A percentile compares a stretch with the other conserved stretches of the same genome.
phyloP scores from a whole-genome alignment of 2,888 invertebrate species.

The Apeira syringaria region DNA sequence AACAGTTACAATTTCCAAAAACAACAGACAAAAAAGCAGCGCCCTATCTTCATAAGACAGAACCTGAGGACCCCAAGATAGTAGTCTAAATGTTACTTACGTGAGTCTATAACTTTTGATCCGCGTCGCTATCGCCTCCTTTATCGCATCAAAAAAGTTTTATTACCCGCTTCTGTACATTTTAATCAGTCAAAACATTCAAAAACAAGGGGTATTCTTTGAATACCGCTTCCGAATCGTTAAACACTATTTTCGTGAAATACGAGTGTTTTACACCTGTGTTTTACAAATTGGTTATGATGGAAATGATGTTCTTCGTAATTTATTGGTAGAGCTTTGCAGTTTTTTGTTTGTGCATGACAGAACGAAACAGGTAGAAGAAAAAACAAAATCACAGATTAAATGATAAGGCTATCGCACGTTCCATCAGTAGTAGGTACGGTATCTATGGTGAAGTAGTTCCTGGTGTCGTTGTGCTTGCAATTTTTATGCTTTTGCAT shows the following conservation, averaged over 20 bases:
- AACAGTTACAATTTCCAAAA: constrained; percentile 66
- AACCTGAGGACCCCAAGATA: constrained; percentile 31
- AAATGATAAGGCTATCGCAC: constrained; percentile 10
- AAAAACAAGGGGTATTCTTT: constrained; percentile 59
- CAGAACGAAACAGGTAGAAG: not conserved
- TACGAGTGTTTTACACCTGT: constrained; percentile 42
- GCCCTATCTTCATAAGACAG: constrained; percentile 56
- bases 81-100: constrained; percentile 69
- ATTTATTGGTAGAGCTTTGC: constrained; percentile 7
- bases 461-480: no score
- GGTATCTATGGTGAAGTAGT: no score
- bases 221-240: constrained; percentile 71
- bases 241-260: constrained; percentile 60
- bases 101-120: constrained; percentile 70
- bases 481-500: no score
- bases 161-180: constrained; percentile 74
- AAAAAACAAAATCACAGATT: not conserved
- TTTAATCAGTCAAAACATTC: constrained; percentile 64
- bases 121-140: constrained; percentile 60
- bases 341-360: constrained; percentile 3
- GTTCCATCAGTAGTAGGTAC: constrained; percentile 18
- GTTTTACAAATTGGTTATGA: constrained; percentile 35
- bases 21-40: constrained; percentile 70
- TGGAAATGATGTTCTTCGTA: constrained; percentile 9
- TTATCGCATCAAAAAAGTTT: constrained; percentile 67